Base-by-base conservation (phyloP, 2,113 vertebrate species). In the Charadrius vociferus region DNA sequence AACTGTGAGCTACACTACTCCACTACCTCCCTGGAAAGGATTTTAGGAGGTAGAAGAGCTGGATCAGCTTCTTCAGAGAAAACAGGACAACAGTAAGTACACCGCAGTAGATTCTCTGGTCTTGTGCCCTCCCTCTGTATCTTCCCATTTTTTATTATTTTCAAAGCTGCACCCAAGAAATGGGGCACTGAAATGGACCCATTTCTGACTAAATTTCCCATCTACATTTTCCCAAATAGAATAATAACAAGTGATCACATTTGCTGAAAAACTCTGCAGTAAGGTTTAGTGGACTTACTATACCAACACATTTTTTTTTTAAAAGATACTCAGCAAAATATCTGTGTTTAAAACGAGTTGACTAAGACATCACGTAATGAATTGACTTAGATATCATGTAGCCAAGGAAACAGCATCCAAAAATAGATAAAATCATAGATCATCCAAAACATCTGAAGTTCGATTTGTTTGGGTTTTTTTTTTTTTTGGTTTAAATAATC, bases 81-180 rank as follows among this genome's bases (percentile, higher is more conserved):
- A 26, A 18, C 6, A 72, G 10, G n/a, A n/a, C 15, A 36, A 23
- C 12, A 85, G 10, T 21, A 41, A 73, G 7, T 10, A 3, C 39
- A 11, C 6, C 30, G 45, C 9, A 47, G 5, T 12, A n/a, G 55
- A 27, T n/a, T 17, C 55, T 26, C 65, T 52, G 53, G 2, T 34
- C 45, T 56, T 29, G 2, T 5, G 67, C 32, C 41, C 32, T 71
- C 29, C 41, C 20, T 53, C 36, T 1, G 0, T 3, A 22, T 20
- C 47, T 75, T 29, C 29, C 7, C 11, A 7, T 9, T 62, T 6
- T 74, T 77, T n/a, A 7, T 71, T 7, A 3, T 19, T 37, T 37
- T 16, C 19, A 30, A 21, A 26, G 32, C 1, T 30, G 12, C 39
- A 39, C 20, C 20, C 26, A 4, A 53, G 37, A 30, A 63, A 10